Base-by-base conservation (phyloP, 1,140 invertebrate genomes). In the Argopecten irradians region DNA sequence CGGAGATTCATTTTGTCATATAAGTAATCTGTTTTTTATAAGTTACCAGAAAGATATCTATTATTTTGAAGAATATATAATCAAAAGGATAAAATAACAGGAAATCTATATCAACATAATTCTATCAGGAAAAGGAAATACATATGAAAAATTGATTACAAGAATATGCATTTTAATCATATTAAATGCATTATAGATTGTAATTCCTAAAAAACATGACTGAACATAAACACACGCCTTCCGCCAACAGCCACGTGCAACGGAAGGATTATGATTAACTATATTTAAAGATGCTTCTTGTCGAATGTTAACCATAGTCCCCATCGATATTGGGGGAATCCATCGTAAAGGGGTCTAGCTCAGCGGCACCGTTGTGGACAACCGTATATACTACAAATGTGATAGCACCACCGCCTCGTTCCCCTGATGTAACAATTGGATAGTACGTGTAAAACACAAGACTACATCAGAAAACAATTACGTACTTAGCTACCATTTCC, bases 341-440 rank as follows among this genome's bases (percentile, higher is more conserved):
- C 46, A 28, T 89, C 83, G 22, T 85, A 86, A 0, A 32, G 19
- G n/a, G 83, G n/a, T n/a, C 82, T 7, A 86, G 82, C 35, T 91
- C 82, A 36, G 34, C 33, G 5, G 28, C 86, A 9, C n/a, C n/a
- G 55, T n/a, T 82, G 71, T 11, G 34, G 9, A 87, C 90, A 91
- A 7, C 84, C 35, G 71, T n/a, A n/a, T 87, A 87, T 33, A 91
- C 16, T 34, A 88, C 1, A n/a, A 1, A 91, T 90, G 46, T 91
- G 90, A 35, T 91, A n/a, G 90, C 2, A 91, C 90, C 39, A 88
- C 34, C 14, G 39, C 22, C 28, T 91, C 90, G 35, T 91, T 89
- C 3, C n/a, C 90, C 90, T 5, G 87, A 82, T 0, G 88, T 88
- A 11, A 91, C 85, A 19, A 91, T 33, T 0, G 88, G 85, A 34